Evolutionary conservation across 2,113 vertebrate genomes (phyloP).

Genomic region (Sebastes fasciatus): DNA sequence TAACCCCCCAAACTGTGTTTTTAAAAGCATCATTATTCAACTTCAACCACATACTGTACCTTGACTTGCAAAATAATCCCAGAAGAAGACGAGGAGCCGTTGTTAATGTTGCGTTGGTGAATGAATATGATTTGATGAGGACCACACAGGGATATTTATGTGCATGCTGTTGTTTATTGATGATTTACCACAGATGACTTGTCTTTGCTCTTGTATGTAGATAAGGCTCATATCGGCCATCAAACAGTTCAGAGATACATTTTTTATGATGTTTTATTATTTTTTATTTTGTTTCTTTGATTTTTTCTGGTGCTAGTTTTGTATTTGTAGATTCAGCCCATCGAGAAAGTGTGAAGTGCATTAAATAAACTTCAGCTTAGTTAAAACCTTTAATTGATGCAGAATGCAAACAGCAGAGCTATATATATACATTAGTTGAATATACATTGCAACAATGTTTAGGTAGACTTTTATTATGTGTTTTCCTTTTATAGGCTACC

Average conservation of each 20-base stretch:
- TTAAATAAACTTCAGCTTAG: too few relatives aligned
- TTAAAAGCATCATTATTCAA: not conserved
- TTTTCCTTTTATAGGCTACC: not conserved
- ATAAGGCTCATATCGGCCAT: not conserved
- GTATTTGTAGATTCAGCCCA: too few relatives aligned
- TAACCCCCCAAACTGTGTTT: not conserved
- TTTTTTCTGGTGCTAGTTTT: too few relatives aligned
- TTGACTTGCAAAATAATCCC: not conserved
- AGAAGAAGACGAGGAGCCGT: not conserved
- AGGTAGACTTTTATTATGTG: not conserved
- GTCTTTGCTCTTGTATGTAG: not conserved
- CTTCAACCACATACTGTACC: not conserved
- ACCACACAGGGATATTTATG: conserved; percentile 28
- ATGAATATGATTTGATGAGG: not conserved
- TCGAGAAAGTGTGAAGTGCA: too few relatives aligned
- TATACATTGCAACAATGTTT: not conserved
- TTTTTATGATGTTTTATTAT: not conserved
- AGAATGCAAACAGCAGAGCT: not conserved
- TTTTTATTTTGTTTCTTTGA: too few relatives aligned
- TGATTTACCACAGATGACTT: not conserved
- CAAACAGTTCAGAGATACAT: not conserved
- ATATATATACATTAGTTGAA: not conserved
- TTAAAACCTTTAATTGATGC: too few relatives aligned
- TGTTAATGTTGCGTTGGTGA: not conserved
- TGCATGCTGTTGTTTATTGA: not conserved